Evolutionary conservation across 2,113 vertebrate genomes (phyloP).

Genomic region (Limanda limanda): DNA sequence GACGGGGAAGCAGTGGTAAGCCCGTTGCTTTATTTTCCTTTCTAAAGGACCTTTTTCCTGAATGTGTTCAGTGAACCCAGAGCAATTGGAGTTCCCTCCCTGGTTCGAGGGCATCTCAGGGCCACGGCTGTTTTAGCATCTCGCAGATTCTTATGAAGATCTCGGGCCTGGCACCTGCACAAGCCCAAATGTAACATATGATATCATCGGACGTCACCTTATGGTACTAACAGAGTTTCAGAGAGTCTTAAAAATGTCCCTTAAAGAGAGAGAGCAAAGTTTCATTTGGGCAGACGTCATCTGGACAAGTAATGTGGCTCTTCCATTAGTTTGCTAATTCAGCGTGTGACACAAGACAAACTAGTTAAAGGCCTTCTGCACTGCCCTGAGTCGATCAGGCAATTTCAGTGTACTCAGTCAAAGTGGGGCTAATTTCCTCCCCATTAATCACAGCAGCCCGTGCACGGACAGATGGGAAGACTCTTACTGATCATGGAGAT

Average conservation of each 20-base stretch:
- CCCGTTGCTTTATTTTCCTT: conserved; percentile 58
- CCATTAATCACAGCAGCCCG: conserved; percentile 61
- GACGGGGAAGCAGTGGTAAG: conserved; percentile 29
- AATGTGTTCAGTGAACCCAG: conserved; percentile 31
- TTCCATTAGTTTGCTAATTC: conserved; percentile 63
- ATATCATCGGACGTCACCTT: conserved; percentile 13
- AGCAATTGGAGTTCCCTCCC: neutral
- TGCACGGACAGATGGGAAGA: conserved; percentile 47
- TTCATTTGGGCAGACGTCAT: conserved; percentile 43
- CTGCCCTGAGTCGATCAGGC: conserved; percentile 32
- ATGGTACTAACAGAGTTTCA: neutral
- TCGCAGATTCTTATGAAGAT: neutral
- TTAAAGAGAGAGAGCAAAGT: conserved; percentile 5
- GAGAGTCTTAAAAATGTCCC: conserved; percentile 1
- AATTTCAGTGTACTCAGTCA: conserved; percentile 51
- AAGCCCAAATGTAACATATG: conserved; percentile 6
- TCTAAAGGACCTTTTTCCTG: conserved; percentile 58
- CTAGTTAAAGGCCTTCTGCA: conserved; percentile 51
- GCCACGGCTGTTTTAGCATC: conserved; percentile 8
- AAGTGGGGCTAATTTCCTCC: conserved; percentile 63
- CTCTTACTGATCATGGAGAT: conserved; percentile 58
- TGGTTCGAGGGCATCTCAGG: conserved; percentile 5
- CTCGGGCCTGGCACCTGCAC: neutral
- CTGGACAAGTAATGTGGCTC: conserved; percentile 34
- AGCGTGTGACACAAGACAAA: conserved; percentile 66